Conservation (phyloP, 2,113 vertebrate species). For the Myocastor coypus region DNA sequence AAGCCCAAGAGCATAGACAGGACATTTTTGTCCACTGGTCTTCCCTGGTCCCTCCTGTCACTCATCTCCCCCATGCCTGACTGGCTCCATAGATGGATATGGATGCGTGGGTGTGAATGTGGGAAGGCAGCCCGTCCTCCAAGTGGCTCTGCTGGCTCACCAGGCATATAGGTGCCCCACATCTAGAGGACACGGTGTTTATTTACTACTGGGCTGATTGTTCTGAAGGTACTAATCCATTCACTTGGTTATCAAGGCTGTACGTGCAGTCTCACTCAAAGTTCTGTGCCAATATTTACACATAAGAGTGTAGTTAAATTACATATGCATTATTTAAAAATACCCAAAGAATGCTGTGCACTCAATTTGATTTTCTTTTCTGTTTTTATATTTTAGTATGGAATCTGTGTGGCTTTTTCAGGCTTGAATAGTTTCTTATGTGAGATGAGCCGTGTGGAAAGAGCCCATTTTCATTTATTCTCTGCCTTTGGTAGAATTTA, state of each 20-base stretch:
- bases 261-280: not conserved
- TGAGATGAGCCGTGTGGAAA: not conserved
- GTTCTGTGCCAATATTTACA: not conserved
- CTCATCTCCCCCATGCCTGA: not conserved
- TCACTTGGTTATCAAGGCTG: not conserved
- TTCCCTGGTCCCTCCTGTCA: not conserved
- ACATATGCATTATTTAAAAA: not conserved
- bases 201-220: not conserved
- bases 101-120: not conserved
- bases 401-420: conserved; percentile 31
- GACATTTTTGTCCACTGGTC: not conserved
- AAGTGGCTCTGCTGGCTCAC: not conserved
- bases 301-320: not conserved
- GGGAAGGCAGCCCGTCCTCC: not conserved
- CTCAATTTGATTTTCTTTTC: not conserved
- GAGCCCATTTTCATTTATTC: conserved; percentile 39
- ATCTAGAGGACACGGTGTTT: not conserved
- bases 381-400: conserved; percentile 40
- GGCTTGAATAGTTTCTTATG: conserved; percentile 19
- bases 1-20: not conserved
- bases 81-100: not conserved
- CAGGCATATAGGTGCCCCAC: not conserved
- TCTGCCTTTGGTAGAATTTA: conserved; percentile 1
- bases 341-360: not conserved
- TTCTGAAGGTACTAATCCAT: not conserved